These are phyloP conservation scores for Drosophila mercatorum DNA, from an alignment of 2,888 invertebrate species.

Conservation along the genomic window DNA sequence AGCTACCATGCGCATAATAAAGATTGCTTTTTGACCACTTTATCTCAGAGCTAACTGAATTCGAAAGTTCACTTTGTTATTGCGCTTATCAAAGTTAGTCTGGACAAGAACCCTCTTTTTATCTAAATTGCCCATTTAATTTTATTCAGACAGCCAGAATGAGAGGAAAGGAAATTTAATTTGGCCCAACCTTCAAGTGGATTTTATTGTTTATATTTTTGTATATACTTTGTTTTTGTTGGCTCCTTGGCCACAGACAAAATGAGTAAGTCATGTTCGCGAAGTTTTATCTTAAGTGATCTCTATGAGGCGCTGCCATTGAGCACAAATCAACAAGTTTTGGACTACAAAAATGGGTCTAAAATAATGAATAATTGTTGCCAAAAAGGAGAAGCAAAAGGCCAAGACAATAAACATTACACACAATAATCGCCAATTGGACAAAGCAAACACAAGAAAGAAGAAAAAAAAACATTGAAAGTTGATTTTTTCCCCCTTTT, in stretches of 20 bases:
- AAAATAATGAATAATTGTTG: slow-evolving; percentile 44
- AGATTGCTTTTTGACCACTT: slow-evolving; percentile 13
- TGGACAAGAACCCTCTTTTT: slow-evolving; percentile 5
- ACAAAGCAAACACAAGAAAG: slow-evolving; percentile 23
- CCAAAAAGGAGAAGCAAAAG: slow-evolving; percentile 19
- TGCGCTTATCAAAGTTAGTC: slow-evolving; percentile 29
- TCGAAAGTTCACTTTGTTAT: slow-evolving; percentile 25
- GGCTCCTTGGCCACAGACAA: slow-evolving; percentile 39
- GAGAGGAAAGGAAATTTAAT: neutral
- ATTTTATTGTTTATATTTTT: neutral
- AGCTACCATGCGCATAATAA: slow-evolving; percentile 35
- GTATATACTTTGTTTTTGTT: neutral
- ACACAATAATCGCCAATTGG: slow-evolving; percentile 59
- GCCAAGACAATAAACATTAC: slow-evolving; percentile 54
- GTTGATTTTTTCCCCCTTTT: slow-evolving; percentile 39
- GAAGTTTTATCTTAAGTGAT: slow-evolving; percentile 38
- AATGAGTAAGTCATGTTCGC: slow-evolving; percentile 33
- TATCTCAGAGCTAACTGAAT: slow-evolving; percentile 18
- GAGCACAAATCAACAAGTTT: slow-evolving; percentile 24
- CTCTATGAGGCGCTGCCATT: slow-evolving; percentile 36
- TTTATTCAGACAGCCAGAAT: neutral
- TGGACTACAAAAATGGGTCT: slow-evolving; percentile 39
- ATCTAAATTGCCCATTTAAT: slow-evolving; percentile 36
- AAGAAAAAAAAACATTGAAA: slow-evolving; percentile 38
- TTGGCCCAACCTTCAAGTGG: slow-evolving; percentile 7